Percentiles rank a stretch among this genome's conserved stretches.
These are phyloP conservation scores for Xenentodon cancila DNA, from an alignment of 2,797 vertebrate species.

Conservation along the genomic window DNA sequence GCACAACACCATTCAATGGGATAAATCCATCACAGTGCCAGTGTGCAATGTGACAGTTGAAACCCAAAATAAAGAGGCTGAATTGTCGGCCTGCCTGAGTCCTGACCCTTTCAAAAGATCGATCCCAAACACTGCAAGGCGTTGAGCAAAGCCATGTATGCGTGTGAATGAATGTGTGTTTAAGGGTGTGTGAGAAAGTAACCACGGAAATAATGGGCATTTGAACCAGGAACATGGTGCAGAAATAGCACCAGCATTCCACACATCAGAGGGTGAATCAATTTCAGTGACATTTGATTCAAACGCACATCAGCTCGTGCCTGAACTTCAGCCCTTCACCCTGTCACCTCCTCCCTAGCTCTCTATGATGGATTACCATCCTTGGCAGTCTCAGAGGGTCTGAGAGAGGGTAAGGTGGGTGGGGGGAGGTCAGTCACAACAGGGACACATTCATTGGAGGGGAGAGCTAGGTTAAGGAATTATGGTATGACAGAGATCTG, in stretches of 20 bases:
- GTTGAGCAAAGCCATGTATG: conserved; percentile 35
- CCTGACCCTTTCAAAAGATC: conserved; percentile 48
- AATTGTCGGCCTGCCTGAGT: conserved; percentile 42
- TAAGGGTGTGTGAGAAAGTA: conserved; percentile 53
- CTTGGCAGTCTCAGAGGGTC: conserved; percentile 61
- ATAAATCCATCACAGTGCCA: conserved; percentile 49
- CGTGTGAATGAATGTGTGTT: conserved; percentile 53
- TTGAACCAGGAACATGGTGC: conserved; percentile 48
- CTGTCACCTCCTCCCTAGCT: conserved; percentile 65
- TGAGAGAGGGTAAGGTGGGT: conserved; percentile 34
- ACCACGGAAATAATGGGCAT: conserved; percentile 50
- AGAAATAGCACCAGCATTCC: conserved; percentile 57
- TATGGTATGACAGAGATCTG: conserved; percentile 71
- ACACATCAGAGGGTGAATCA: conserved; percentile 68
- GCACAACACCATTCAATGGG: conserved; percentile 30
- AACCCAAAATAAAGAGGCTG: conserved; percentile 60
- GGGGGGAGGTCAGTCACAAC: conserved; percentile 65
- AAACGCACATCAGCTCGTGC: conserved; percentile 63
- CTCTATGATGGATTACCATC: conserved; percentile 80
- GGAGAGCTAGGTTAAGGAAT: conserved; percentile 71
- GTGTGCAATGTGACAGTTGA: conserved; percentile 48
- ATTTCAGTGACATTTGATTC: conserved; percentile 71
- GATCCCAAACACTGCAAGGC: conserved; percentile 31
- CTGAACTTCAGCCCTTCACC: conserved; percentile 70
- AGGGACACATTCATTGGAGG: conserved; percentile 64